Percentiles rank a stretch among this genome's conserved stretches.
Evolutionary conservation across 2,888 invertebrate genomes (phyloP).

Genomic region (Tachina fera): DNA sequence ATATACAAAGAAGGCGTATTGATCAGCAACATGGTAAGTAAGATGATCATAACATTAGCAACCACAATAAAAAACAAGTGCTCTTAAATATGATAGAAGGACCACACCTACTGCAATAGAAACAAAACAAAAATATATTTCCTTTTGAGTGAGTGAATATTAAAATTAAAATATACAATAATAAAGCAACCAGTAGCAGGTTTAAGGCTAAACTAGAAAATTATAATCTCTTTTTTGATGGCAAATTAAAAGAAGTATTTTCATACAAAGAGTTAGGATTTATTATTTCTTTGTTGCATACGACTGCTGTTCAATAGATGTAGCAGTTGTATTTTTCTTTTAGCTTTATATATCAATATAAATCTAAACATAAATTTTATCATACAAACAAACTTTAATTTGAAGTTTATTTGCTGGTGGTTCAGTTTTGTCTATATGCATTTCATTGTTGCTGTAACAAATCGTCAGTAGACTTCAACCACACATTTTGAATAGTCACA

Average conservation of each 20-base stretch:
- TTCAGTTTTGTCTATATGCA: no score
- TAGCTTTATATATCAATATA: conserved; percentile 7
- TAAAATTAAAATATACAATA: conserved; percentile 38
- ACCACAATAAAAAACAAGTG: conserved; percentile 64
- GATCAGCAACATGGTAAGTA: conserved; percentile 57
- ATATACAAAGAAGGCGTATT: conserved; percentile 60
- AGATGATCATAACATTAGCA: conserved; percentile 54
- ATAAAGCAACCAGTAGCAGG: conserved; percentile 59
- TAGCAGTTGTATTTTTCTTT: not conserved
- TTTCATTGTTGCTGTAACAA: no score
- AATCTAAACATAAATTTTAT: not conserved
- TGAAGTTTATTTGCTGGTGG: no score
- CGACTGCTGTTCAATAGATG: not conserved
- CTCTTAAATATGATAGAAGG: conserved; percentile 70
- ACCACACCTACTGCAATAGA: conserved; percentile 66
- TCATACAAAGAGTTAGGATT: conserved; percentile 8
- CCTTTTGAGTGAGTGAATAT: conserved; percentile 35
- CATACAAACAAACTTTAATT: no score
- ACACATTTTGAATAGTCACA: no score
- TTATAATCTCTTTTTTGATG: conserved; percentile 62
- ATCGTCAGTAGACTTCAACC: no score
- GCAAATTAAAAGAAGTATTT: conserved; percentile 31
- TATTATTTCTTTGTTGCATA: not conserved
- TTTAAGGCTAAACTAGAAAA: conserved; percentile 43
- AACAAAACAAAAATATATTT: conserved; percentile 14